phyloP scores from a whole-genome alignment of 2,113 vertebrate genomes.

The Trogon surrucura region DNA sequence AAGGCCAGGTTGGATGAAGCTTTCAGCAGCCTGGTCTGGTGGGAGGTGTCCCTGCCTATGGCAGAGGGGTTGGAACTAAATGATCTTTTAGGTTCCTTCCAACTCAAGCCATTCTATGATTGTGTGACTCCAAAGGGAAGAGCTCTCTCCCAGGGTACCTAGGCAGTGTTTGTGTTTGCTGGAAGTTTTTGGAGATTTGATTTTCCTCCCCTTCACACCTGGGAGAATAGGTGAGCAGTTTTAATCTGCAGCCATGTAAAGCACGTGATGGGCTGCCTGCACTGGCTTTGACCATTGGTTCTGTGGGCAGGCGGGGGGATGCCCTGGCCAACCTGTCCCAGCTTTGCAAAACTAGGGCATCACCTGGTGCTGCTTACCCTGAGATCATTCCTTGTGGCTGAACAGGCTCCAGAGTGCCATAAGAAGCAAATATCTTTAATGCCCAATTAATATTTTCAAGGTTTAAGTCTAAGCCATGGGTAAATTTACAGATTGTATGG shows the following conservation, averaged over 20 bases:
- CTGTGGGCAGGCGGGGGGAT: background rate
- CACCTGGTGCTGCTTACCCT: background rate
- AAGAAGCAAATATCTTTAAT: slow-evolving; percentile 13
- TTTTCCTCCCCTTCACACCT: background rate
- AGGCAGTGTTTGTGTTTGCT: background rate
- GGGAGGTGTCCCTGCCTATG: no score
- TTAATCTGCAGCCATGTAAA: fast-evolving
- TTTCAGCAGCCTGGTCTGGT: no score
- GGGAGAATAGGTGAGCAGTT: background rate
- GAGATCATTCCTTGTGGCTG: background rate
- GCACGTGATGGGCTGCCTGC: background rate
- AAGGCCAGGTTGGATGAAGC: no score
- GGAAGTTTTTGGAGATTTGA: no score
- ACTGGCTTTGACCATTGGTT: fast-evolving
- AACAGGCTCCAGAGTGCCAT: background rate
- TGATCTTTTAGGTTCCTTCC: no score
- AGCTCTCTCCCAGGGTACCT: background rate
- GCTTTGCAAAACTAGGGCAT: background rate
- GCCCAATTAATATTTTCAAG: background rate
- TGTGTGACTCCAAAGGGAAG: no score
- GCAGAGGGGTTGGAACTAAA: no score
- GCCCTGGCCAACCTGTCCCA: fast-evolving
- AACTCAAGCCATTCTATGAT: no score
- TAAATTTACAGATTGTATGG: background rate
- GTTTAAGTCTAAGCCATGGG: background rate